phyloP scores from a whole-genome alignment of 2,888 invertebrate genomes.

The Hanleya hanleyi region DNA sequence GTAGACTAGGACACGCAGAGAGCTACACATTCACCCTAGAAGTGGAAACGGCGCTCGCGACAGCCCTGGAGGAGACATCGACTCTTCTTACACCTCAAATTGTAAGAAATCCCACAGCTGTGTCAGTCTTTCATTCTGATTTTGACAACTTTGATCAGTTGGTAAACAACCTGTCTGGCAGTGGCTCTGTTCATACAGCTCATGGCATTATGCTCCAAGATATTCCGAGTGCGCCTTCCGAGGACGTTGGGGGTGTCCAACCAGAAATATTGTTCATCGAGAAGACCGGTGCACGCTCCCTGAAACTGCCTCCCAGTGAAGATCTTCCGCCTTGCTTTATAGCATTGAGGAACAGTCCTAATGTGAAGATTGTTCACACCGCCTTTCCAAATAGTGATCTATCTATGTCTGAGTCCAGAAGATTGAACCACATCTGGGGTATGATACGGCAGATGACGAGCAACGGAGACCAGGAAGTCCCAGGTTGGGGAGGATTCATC shows the following conservation, averaged over 20 bases:
- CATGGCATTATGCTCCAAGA: slow-evolving; percentile 53
- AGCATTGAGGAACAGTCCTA: background rate
- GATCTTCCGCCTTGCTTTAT: slow-evolving; percentile 9
- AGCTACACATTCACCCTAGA: slow-evolving; percentile 35
- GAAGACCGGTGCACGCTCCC: slow-evolving; percentile 2
- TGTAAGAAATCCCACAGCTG: slow-evolving; percentile 26
- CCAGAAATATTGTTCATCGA: background rate
- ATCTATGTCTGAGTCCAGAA: background rate
- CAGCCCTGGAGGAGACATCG: slow-evolving; percentile 35
- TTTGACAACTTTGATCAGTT: slow-evolving; percentile 49
- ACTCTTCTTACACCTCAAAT: slow-evolving; percentile 38
- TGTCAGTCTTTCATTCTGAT: slow-evolving; percentile 45
- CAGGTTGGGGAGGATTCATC: slow-evolving; percentile 38
- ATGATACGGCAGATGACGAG: background rate
- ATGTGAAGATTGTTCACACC: background rate
- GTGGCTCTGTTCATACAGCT: slow-evolving; percentile 41
- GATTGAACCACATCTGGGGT: background rate
- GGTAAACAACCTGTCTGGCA: slow-evolving; percentile 36
- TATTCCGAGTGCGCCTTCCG: background rate
- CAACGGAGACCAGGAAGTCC: slow-evolving; percentile 16
- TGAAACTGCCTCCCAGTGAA: background rate
- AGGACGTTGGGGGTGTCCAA: background rate
- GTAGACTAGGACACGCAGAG: slow-evolving; percentile 37
- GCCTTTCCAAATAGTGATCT: background rate
- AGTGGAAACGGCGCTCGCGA: slow-evolving; percentile 37